Evolutionary conservation across 2,888 invertebrate genomes (phyloP).

Genomic region (Theretra japonica): DNA sequence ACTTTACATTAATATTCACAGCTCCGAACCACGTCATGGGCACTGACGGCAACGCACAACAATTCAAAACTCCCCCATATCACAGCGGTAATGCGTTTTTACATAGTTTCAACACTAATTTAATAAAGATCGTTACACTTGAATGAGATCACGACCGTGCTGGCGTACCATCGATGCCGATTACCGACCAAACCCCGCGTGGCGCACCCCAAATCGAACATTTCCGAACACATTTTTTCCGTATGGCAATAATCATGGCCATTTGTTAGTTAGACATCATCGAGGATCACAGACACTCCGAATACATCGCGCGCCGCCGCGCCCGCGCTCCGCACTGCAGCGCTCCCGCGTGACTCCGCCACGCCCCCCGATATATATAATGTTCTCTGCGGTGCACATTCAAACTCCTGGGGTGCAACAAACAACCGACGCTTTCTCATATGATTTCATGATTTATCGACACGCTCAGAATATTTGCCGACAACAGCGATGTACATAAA

Average conservation of each 20-base stretch:
- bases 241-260: slow-evolving; percentile 59
- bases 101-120: neutral
- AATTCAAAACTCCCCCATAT: neutral
- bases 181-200: neutral
- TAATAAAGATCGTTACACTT: slow-evolving; percentile 10
- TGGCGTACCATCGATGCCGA: neutral
- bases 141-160: slow-evolving; percentile 18
- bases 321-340: neutral
- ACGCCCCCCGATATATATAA: neutral
- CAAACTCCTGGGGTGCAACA: neutral
- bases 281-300: slow-evolving; percentile 62
- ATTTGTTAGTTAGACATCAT: slow-evolving; percentile 45
- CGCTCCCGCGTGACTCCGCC: too few relatives aligned
- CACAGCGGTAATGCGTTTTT: slow-evolving; percentile 14
- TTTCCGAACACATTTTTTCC: slow-evolving; percentile 37
- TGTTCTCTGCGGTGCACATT: neutral
- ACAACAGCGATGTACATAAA: neutral
- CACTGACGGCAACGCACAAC: neutral
- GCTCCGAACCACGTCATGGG: neutral
- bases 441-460: neutral
- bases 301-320: slow-evolving; percentile 49
- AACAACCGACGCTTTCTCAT: neutral
- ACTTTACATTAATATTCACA: neutral
- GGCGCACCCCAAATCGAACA: slow-evolving; percentile 17
- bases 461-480: neutral